phyloP scores from a whole-genome alignment of 2,113 vertebrate species.

The Equus przewalskii region DNA sequence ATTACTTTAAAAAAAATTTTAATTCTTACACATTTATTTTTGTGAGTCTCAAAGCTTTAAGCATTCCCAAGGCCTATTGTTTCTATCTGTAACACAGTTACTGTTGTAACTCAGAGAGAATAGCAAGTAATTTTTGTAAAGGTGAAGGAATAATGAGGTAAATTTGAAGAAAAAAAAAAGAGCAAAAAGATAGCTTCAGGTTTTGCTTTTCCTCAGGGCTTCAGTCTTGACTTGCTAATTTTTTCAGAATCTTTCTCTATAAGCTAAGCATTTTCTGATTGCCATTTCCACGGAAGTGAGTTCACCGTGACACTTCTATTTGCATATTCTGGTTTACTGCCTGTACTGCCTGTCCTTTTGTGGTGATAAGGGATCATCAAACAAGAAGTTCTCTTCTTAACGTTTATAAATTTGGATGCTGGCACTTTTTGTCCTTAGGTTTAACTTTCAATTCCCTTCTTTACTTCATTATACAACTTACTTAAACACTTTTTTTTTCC shows the following conservation, averaged over 20 bases:
- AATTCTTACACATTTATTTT: slow-evolving; percentile 1
- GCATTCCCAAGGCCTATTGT: neutral
- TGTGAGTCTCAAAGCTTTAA: neutral
- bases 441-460: neutral
- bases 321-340: neutral
- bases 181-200: neutral
- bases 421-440: neutral
- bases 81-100: neutral
- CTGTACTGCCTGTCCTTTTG: neutral
- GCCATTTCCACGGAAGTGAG: slow-evolving; percentile 27
- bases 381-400: neutral
- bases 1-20: neutral
- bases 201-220: neutral
- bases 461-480: neutral
- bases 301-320: neutral
- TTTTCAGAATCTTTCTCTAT: neutral
- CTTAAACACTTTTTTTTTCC: neutral
- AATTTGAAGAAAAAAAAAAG: neutral
- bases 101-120: neutral
- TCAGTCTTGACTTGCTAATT: neutral
- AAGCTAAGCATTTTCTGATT: neutral
- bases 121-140: neutral
- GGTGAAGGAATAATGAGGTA: neutral
- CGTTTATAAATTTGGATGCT: neutral
- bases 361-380: neutral